Evolutionary conservation across 1,140 invertebrate genomes (phyloP).

Genomic region (Polypedilum pembai): DNA sequence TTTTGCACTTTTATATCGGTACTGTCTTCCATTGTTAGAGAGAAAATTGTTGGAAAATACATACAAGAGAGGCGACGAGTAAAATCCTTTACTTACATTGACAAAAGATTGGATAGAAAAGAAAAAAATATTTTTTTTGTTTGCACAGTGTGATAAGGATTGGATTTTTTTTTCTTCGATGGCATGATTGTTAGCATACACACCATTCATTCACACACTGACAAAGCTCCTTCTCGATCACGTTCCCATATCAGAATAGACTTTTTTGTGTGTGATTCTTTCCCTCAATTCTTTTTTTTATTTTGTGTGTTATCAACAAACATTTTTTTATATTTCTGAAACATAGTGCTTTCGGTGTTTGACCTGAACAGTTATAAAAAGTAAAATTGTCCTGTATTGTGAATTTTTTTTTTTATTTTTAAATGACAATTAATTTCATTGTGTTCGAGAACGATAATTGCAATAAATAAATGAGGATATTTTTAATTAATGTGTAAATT

Average conservation of each 20-base stretch:
- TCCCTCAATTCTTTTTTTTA: background rate
- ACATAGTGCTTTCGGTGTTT: constrained; percentile 16
- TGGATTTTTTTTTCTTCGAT: background rate
- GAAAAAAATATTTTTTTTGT: constrained; percentile 1
- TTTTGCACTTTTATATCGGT: background rate
- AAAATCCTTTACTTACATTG: background rate
- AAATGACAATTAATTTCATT: background rate
- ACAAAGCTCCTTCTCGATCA: background rate
- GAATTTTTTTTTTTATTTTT: background rate
- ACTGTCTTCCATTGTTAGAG: background rate
- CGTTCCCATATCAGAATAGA: background rate
- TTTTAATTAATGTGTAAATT: background rate
- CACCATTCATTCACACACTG: constrained; percentile 16
- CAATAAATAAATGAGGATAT: background rate
- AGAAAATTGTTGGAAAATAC: background rate
- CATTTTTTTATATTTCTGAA: background rate
- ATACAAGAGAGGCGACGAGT: background rate
- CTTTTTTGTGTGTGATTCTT: too few relatives aligned
- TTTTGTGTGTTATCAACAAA: constrained; percentile 12
- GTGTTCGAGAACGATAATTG: background rate
- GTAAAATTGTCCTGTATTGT: background rate
- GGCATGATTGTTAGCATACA: constrained; percentile 16
- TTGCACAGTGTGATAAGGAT: constrained; percentile 5
- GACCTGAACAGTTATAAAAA: background rate
- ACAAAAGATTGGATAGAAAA: constrained; percentile 12